These are phyloP conservation scores for Sipha flava DNA, from an alignment of 1,140 invertebrate genomes.

Conservation along the genomic window DNA sequence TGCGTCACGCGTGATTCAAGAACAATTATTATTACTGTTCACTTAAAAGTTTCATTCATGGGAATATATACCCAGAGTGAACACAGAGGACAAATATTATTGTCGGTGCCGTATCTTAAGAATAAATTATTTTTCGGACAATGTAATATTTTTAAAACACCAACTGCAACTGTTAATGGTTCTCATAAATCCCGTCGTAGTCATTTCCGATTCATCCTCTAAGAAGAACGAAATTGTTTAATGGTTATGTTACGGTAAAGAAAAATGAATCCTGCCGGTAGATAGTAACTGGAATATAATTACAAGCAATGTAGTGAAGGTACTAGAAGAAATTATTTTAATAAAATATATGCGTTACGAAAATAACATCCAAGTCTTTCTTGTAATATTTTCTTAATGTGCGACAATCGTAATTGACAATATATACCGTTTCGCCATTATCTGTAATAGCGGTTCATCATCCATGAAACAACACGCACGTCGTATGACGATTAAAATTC, in stretches of 20 bases:
- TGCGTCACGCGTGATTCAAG: slow-evolving; percentile 26
- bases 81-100: background rate
- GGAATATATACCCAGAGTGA: too few species aligned
- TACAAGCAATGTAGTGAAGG: background rate
- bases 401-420: too few species aligned
- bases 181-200: background rate
- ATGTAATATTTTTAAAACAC: background rate
- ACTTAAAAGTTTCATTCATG: slow-evolving; percentile 1
- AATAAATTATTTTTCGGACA: background rate
- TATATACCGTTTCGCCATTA: too few species aligned
- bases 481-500: too few species aligned
- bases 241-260: background rate
- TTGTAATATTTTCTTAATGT: too few species aligned
- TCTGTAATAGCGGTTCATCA: too few species aligned
- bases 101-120: background rate
- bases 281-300: background rate
- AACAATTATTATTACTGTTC: background rate
- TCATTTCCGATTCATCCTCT: background rate
- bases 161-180: background rate
- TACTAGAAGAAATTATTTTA: too few species aligned
- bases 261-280: background rate
- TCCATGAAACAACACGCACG: too few species aligned
- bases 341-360: too few species aligned
- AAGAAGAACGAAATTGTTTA: background rate
- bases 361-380: too few species aligned